A percentile compares a stretch with the other conserved stretches of the same genome.
These are phyloP conservation scores for Zosterops pallidus DNA, from an alignment of 2,113 vertebrate species.

Conservation along the genomic window DNA sequence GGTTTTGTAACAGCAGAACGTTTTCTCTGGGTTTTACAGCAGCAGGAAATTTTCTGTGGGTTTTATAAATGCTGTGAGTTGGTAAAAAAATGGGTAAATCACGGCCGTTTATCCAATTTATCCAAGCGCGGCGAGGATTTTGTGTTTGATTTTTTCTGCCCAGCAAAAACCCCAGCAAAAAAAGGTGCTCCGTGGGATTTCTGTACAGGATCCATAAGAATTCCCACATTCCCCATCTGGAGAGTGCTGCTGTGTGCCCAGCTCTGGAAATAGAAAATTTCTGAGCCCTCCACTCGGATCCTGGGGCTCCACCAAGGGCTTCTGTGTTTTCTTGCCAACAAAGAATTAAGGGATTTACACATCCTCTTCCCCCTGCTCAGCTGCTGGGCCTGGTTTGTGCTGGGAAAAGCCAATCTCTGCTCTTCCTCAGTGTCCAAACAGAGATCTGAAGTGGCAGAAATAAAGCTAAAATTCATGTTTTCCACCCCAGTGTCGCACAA, in stretches of 20 bases:
- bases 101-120: neutral
- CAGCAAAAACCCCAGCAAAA: neutral
- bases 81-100: neutral
- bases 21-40: neutral
- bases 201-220: rapidly evolving
- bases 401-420: neutral
- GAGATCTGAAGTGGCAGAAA: neutral
- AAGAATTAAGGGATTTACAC: neutral
- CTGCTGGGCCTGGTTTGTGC: neutral
- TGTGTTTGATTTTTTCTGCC: neutral
- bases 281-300: neutral
- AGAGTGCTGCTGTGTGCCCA: neutral
- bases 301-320: neutral
- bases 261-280: neutral
- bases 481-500: neutral
- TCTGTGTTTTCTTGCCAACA: neutral
- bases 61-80: neutral
- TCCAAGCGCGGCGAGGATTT: neutral
- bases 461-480: neutral
- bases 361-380: neutral
- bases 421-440: neutral
- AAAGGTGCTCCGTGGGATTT: neutral
- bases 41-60: neutral
- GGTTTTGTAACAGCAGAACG: neutral
- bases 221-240: neutral